Conservation (phyloP, 2,888 invertebrate genomes). For the Lepidochrysops patricia region DNA sequence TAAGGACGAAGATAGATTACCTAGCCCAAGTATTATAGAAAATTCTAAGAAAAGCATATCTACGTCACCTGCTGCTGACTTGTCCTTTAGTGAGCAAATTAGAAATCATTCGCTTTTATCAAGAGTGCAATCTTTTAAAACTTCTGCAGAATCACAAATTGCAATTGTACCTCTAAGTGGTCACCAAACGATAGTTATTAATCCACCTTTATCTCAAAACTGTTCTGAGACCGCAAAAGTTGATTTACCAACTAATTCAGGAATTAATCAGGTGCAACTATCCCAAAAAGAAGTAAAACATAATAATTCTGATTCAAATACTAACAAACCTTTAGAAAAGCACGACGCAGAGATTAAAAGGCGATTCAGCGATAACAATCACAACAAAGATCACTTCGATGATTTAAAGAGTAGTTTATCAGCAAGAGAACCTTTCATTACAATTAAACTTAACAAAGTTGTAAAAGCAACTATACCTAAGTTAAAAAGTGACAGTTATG, state of each 20-base stretch:
- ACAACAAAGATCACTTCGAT: conserved; percentile 9
- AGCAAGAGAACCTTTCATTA: conserved; percentile 61
- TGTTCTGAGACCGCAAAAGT: conserved; percentile 20
- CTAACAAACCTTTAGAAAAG: not conserved
- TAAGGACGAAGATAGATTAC: conserved; percentile 51
- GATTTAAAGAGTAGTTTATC: conserved; percentile 29
- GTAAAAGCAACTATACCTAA: conserved; percentile 62
- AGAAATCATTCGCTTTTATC: conserved; percentile 52
- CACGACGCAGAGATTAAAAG: conserved; percentile 4
- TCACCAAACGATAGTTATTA: conserved; percentile 69
- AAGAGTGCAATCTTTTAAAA: conserved; percentile 64
- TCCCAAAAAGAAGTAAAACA: conserved; percentile 10
- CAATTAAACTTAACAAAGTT: conserved; percentile 63
- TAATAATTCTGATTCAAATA: not conserved
- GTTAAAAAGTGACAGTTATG: conserved; percentile 42
- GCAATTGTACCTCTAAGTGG: conserved; percentile 66
- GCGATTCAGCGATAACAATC: conserved; percentile 2
- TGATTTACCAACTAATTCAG: not conserved
- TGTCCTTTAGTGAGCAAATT: conserved; percentile 36
- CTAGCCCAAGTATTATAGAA: conserved; percentile 54
- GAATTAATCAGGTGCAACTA: conserved; percentile 4
- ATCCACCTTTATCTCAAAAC: conserved; percentile 47
- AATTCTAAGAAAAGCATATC: conserved; percentile 30
- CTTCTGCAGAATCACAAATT: conserved; percentile 62
- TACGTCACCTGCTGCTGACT: conserved; percentile 18